Conservation (phyloP, 1,140 invertebrate genomes). For the Onthophagus taurus region DNA sequence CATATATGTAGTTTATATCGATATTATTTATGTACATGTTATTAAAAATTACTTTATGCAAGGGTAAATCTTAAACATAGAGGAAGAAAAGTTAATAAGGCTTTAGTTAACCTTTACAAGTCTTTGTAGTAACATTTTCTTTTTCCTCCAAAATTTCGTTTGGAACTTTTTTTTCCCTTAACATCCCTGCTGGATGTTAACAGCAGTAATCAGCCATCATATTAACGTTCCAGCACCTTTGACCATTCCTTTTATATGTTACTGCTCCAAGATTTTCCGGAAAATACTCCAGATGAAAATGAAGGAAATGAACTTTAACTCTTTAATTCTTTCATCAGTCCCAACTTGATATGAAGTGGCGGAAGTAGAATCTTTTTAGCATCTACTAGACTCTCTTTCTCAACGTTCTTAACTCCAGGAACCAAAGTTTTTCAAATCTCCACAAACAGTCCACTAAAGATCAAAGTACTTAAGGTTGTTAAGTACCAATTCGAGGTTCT, state of each 20-base stretch:
- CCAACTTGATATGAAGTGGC: conserved; percentile 31
- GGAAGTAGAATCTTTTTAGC: conserved; percentile 15
- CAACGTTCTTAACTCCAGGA: conserved; percentile 8
- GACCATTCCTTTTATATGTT: conserved; percentile 26
- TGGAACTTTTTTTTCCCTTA: conserved; percentile 7
- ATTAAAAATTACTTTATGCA: conserved; percentile 7
- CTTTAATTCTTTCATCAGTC: conserved; percentile 30
- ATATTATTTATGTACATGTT: conserved; percentile 6
- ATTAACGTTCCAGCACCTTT: conserved; percentile 22
- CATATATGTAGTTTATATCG: conserved; percentile 6
- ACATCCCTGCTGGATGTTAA: neutral
- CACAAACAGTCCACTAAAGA: conserved; percentile 29
- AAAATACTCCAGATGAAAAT: conserved; percentile 27
- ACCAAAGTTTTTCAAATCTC: conserved; percentile 26
- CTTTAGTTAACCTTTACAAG: conserved; percentile 6
- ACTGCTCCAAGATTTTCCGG: conserved; percentile 25
- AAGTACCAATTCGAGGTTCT: conserved; percentile 27
- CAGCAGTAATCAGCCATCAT: conserved; percentile 30
- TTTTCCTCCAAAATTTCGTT: conserved; percentile 1
- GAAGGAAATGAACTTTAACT: conserved; percentile 31
- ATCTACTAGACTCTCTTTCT: conserved; percentile 4
- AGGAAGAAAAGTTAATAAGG: conserved; percentile 8
- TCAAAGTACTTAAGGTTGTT: conserved; percentile 14
- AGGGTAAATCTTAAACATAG: conserved; percentile 1
- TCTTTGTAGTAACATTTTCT: conserved; percentile 7